Evolutionary conservation across 2,113 vertebrate species (phyloP), one percentile per base, ranked within the genome.

Genomic region (Plectropomus leopardus): DNA sequence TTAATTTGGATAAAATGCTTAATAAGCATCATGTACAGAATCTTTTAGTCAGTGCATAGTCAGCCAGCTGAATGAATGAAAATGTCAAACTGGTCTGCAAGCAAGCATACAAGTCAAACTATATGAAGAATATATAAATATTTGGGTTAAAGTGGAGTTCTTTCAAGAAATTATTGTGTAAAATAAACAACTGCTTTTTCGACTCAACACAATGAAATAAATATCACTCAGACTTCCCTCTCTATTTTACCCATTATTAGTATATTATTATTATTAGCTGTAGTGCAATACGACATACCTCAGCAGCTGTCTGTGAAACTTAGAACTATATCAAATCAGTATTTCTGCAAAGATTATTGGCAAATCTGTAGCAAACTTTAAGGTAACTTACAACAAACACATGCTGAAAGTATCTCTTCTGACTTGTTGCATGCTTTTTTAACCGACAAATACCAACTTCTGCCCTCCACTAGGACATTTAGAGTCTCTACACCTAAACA

Each of bases 211-310:
- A 61, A 32, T 23, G 51, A 51, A 28, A 23, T 28, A 40, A 30
- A 48, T 21, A 26, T 28, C 42, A 28, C 55, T 24, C 44, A 72
- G 28, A 59, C 66, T 14, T 45, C 36, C 6, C 0, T 15, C 28
- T 76, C 17, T 57, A 21, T 58, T 65, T 21, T 26, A 55, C 7
- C 19, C 47, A 14, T 24, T 57, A 34, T 50, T 61, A 71, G n/a
- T 3, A 26, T n/a, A n/a, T n/a, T n/a, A 14, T 24, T 57, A 34
- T 50, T 61, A 71, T 16, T 3, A 26, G 36, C 36, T 40, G 36
- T 9, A 10, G 1, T 8, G 9, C 36, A 40, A 10, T 40, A 40
- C 8, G 36, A 40, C 8, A 7, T 40, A 9, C 7, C 7, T 36
- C 34, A 36, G 34, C 34, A 34, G 34, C 34, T 8, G 2, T 36